phyloP scores from a whole-genome alignment of 2,113 vertebrate genomes.

The Ornithorhynchus anatinus region DNA sequence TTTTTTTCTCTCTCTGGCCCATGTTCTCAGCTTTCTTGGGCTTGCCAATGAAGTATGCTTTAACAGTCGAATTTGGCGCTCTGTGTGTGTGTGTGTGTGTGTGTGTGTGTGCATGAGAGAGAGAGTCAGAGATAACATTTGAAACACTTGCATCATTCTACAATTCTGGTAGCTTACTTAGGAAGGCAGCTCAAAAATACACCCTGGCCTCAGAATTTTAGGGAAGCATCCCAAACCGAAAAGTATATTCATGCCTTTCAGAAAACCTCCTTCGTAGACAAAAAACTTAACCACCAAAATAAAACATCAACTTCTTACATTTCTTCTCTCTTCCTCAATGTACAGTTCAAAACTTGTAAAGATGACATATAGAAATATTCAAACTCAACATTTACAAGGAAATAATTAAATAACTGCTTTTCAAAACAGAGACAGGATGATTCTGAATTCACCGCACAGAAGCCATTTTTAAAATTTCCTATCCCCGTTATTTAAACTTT shows the following conservation, averaged over 20 bases:
- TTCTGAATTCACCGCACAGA: constrained; percentile 57
- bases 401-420: constrained; percentile 31
- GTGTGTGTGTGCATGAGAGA: no score
- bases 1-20: neutral
- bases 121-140: neutral
- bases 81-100: no score
- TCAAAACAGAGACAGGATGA: constrained; percentile 32
- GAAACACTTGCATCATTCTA: neutral
- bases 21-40: neutral
- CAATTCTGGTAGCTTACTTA: neutral
- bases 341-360: neutral
- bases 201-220: neutral
- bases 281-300: neutral
- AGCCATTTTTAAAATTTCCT: constrained; percentile 60
- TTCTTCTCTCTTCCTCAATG: neutral
- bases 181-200: neutral
- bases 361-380: neutral
- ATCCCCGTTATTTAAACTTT: constrained; percentile 75
- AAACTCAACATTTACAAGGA: neutral
- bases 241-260: neutral
- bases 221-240: neutral
- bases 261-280: neutral
- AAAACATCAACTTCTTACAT: neutral
- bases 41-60: neutral
- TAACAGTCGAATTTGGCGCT: neutral